Conservation (phyloP, 2,797 vertebrate species). For the Numenius phaeopus region DNA sequence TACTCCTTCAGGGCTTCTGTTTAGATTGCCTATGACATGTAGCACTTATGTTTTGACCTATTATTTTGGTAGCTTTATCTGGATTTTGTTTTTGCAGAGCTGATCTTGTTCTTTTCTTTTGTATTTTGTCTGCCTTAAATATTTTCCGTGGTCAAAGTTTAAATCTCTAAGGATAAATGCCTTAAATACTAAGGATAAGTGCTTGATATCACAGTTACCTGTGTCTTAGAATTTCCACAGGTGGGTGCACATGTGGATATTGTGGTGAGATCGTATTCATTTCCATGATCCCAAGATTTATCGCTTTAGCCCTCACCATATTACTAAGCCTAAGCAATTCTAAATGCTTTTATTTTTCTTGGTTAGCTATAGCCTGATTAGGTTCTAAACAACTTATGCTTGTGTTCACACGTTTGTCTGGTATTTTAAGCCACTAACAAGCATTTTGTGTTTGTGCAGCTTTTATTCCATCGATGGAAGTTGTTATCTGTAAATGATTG, state of each 20-base stretch:
- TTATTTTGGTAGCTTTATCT: background rate
- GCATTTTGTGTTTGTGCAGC: background rate
- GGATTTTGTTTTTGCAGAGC: background rate
- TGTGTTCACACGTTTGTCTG: background rate
- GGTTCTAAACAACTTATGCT: background rate
- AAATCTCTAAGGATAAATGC: background rate
- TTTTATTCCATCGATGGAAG: background rate
- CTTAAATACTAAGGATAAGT: background rate
- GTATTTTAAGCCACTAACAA: background rate
- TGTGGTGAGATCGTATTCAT: background rate
- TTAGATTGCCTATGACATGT: background rate
- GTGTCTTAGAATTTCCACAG: background rate
- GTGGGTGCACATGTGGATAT: background rate
- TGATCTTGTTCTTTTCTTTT: background rate
- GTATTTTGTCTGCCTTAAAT: background rate
- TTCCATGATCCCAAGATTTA: background rate
- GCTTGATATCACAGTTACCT: background rate
- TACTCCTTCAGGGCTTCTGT: background rate
- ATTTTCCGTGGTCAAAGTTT: background rate
- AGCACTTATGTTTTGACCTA: background rate
- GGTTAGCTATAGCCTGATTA: background rate
- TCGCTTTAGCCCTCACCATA: background rate
- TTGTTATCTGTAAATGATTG: background rate
- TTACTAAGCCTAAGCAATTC: slow-evolving; percentile 5
- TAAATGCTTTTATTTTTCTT: slow-evolving; percentile 15